Evolutionary conservation across 2,797 vertebrate species (phyloP).

Genomic region (Zenarchopterus dispar): DNA sequence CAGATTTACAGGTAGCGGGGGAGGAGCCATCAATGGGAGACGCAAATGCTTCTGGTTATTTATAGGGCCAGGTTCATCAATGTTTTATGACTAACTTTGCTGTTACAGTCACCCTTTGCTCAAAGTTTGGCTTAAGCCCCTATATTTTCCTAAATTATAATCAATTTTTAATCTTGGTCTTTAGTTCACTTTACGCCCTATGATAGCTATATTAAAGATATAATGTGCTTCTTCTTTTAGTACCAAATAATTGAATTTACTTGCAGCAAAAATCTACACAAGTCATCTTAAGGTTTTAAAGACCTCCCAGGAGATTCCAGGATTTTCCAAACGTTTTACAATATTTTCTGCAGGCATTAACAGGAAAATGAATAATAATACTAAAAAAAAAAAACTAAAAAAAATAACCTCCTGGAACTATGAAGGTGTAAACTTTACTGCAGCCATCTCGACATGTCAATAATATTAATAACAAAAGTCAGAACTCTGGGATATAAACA

Average conservation of each 20-base stretch:
- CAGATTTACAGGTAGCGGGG: slow-evolving; percentile 82
- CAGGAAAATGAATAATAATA: not conserved
- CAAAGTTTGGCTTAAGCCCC: not conserved
- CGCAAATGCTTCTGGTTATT: slow-evolving; percentile 73
- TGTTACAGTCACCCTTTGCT: not conserved
- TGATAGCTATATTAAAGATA: no score
- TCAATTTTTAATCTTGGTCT: not conserved
- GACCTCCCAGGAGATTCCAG: not conserved
- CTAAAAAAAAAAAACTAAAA: no score
- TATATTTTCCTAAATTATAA: not conserved
- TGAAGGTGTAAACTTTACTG: no score
- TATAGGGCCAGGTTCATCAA: slow-evolving; percentile 62
- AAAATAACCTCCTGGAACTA: no score
- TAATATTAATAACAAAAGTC: no score
- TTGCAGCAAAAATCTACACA: no score
- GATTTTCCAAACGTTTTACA: not conserved
- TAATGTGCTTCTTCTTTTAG: no score
- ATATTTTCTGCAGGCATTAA: not conserved
- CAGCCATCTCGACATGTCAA: no score
- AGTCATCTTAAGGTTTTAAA: no score
- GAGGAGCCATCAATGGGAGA: slow-evolving; percentile 69
- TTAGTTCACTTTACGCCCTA: no score
- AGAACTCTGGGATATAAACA: not conserved
- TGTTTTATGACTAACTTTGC: slow-evolving; percentile 56
- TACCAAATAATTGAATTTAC: no score